Evolutionary conservation across 1,140 invertebrate genomes (phyloP), one percentile per base, ranked within the genome.

Genomic region (Meloidogyne floridensis): DNA sequence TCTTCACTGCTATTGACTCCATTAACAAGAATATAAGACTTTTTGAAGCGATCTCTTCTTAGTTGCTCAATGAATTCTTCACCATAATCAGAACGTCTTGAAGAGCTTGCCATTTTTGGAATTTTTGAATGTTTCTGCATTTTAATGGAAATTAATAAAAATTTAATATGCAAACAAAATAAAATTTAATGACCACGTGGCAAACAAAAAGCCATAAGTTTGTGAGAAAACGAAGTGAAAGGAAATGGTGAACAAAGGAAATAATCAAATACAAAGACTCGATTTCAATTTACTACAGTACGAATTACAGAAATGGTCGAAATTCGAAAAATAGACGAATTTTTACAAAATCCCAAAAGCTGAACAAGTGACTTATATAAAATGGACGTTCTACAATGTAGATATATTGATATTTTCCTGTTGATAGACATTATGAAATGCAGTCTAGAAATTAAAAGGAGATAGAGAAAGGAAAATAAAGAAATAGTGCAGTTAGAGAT

Each of bases 61-160:
- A 79, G 43, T 6, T 51, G 18, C 47, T 79, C 77, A 11, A 79
- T 65, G 47, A 79, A 79, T 70, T 79, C 77, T 79, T 79, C 77
- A 11, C 77, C 77, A 70, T 42, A 79, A 79, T 79, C 77, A 20
- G 20, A 42, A 13, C 65, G 77, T 7, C 65, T 65, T 65, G 59
- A 65, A 71, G 56, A 13, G 71, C 65, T 71, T 10, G 77, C 65
- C 77, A 79, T 79, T 79, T 69, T 79, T 7, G 11, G 18, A 53
- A 65, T 42, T 18, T 51, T 54, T n/a, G n/a, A n/a, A 4, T 15
- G 10, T n/a, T n/a, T 65, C 59, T 65, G 32, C 74, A 53, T 75
- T 75, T 75, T 42, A 32, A 15, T n/a, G 2, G 18, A 75, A 75
- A 59, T 59, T 10, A 47, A 47, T 47, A 3, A 42, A 59, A 75